A percentile compares a stretch with the other conserved stretches of the same genome.
phyloP scores from a whole-genome alignment of 2,113 vertebrate genomes.

The Myotis yumanensis region DNA sequence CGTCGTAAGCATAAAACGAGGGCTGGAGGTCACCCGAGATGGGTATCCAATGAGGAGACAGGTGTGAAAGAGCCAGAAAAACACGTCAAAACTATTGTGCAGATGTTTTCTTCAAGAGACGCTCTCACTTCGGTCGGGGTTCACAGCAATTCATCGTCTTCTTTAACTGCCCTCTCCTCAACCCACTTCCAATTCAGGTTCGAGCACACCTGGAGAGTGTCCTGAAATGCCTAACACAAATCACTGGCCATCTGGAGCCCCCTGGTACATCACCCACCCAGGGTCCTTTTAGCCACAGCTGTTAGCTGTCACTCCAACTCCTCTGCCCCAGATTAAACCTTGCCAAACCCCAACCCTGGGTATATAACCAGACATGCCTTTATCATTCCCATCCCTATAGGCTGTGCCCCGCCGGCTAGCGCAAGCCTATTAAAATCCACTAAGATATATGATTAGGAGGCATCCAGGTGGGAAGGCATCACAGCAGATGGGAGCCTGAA shows the following conservation, averaged over 20 bases:
- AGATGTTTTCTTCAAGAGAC: background rate
- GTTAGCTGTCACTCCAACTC: background rate
- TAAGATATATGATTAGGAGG: background rate
- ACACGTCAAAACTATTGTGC: background rate
- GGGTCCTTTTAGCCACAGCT: background rate
- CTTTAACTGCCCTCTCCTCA: background rate
- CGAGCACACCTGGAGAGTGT: background rate
- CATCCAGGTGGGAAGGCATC: background rate
- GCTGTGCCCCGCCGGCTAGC: background rate
- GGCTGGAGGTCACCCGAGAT: fast-evolving
- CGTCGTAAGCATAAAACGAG: background rate
- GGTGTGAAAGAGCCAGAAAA: background rate
- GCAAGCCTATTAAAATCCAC: background rate
- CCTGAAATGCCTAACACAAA: background rate
- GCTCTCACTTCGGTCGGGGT: background rate
- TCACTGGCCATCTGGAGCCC: background rate
- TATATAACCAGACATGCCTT: background rate
- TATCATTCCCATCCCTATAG: background rate
- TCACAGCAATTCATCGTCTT: background rate
- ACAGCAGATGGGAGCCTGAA: background rate
- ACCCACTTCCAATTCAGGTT: background rate
- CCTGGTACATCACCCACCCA: background rate
- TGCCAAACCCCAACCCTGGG: background rate
- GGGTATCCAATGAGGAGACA: background rate
- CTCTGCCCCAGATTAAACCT: background rate